Evolutionary conservation across 2,888 invertebrate species (phyloP).

Genomic region (Sinohyriopsis cumingii): DNA sequence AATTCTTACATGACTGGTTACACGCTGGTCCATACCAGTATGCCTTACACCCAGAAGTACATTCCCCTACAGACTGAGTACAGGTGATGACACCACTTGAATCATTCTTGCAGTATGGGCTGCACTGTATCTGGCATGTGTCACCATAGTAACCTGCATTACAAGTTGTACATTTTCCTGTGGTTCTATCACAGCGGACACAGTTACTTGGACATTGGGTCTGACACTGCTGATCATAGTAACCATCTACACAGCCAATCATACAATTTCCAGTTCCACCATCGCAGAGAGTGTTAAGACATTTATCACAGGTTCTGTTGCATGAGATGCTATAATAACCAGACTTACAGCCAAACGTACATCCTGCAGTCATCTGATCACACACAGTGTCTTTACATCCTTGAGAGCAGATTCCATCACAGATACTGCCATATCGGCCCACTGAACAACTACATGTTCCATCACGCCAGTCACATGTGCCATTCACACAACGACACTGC

Average conservation of each 20-base stretch:
- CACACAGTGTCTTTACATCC: conserved; percentile 9
- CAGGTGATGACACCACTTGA: conserved; percentile 12
- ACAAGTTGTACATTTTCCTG: conserved; percentile 24
- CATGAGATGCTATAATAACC: conserved; percentile 16
- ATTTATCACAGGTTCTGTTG: conserved; percentile 15
- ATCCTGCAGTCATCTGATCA: conserved; percentile 9
- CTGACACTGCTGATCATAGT: conserved; percentile 19
- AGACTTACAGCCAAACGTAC: conserved; percentile 7
- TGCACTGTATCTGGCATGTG: conserved; percentile 25
- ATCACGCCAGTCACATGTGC: too few relatives aligned
- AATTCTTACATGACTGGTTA: not conserved
- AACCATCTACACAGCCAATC: conserved; percentile 14
- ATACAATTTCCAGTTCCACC: conserved; percentile 18
- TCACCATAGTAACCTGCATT: conserved; percentile 17
- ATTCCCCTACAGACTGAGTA: conserved; percentile 12
- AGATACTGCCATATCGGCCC: conserved; percentile 15
- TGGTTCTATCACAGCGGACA: conserved; percentile 16
- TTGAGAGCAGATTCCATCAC: conserved; percentile 11
- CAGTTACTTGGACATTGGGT: conserved; percentile 18
- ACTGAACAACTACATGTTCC: too few relatives aligned
- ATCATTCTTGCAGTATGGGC: conserved; percentile 10
- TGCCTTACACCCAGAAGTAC: not conserved
- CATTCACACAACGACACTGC: too few relatives aligned
- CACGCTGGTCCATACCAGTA: too few relatives aligned
- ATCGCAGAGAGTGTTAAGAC: conserved; percentile 15